These are phyloP conservation scores for Xenopus tropicalis DNA, from an alignment of 2,113 vertebrate species.

Conservation along the genomic window DNA sequence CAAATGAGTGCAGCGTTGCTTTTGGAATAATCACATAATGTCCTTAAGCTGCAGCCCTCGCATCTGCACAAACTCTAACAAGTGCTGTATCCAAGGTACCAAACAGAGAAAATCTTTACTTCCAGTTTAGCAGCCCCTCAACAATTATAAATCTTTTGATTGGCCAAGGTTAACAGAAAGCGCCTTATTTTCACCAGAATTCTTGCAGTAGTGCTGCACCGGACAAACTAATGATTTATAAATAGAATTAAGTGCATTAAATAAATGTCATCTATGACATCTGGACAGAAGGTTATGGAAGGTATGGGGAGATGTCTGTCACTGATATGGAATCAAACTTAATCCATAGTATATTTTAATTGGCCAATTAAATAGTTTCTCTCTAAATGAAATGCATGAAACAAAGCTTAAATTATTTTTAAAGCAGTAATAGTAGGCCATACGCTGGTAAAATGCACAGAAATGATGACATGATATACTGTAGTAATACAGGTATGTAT, in stretches of 20 bases:
- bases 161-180: neutral
- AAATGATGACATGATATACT: too few relatives aligned
- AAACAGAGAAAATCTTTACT: neutral
- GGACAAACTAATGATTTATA: constrained; percentile 4
- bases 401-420: neutral
- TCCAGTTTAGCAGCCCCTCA: constrained; percentile 1
- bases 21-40: neutral
- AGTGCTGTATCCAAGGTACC: neutral
- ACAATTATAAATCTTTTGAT: constrained; percentile 13
- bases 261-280: constrained; percentile 17
- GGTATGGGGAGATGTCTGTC: neutral
- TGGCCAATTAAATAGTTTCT: constrained; percentile 20
- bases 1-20: constrained; percentile 1
- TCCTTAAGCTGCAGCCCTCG: constrained; percentile 8
- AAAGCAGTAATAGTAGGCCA: too few relatives aligned
- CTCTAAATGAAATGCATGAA: neutral
- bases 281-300: neutral
- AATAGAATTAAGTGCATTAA: neutral
- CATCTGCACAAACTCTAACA: neutral
- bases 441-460: too few relatives aligned
- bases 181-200: neutral
- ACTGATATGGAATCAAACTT: neutral
- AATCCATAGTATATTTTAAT: constrained; percentile 1
- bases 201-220: neutral
- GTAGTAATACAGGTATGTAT: too few relatives aligned